These are phyloP conservation scores for Philonicus albiceps DNA, from an alignment of 2,888 invertebrate species.

Conservation along the genomic window DNA sequence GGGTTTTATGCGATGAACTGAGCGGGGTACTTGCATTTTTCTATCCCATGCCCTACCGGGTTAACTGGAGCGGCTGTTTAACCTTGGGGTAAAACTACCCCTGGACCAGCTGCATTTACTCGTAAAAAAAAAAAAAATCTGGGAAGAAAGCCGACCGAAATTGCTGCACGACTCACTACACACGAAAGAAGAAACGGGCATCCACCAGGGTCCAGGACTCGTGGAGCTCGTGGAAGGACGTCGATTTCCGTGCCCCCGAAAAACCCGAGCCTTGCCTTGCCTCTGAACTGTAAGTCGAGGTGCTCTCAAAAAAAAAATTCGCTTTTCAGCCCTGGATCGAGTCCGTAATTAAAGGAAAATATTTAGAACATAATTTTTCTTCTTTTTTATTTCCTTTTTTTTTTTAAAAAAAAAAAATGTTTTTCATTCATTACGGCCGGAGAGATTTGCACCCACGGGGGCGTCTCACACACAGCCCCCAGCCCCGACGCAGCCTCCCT, in stretches of 20 bases:
- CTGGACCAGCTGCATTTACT: neutral
- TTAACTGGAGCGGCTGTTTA: slow-evolving; percentile 28
- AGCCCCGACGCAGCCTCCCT: neutral
- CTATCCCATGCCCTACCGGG: neutral
- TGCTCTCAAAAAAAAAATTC: neutral
- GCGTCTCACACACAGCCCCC: neutral
- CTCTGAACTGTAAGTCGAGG: neutral
- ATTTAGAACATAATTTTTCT: slow-evolving; percentile 39
- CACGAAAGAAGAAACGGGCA: neutral
- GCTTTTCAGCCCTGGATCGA: neutral
- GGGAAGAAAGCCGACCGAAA: neutral
- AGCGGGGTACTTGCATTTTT: neutral
- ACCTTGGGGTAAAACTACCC: slow-evolving; percentile 5
- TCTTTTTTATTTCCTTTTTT: neutral
- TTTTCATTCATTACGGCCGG: slow-evolving; percentile 29
- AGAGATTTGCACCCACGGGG: neutral
- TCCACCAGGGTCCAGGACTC: neutral
- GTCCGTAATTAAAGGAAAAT: slow-evolving; percentile 32
- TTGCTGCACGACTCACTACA: slow-evolving; percentile 20
- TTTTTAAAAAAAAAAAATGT: neutral
- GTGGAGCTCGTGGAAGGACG: neutral
- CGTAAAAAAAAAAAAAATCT: neutral
- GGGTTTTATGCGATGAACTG: neutral
- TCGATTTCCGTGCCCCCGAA: neutral
- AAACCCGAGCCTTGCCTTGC: neutral